Conservation (phyloP, 2,113 vertebrate species). For the Psilopsiagon aurifrons region DNA sequence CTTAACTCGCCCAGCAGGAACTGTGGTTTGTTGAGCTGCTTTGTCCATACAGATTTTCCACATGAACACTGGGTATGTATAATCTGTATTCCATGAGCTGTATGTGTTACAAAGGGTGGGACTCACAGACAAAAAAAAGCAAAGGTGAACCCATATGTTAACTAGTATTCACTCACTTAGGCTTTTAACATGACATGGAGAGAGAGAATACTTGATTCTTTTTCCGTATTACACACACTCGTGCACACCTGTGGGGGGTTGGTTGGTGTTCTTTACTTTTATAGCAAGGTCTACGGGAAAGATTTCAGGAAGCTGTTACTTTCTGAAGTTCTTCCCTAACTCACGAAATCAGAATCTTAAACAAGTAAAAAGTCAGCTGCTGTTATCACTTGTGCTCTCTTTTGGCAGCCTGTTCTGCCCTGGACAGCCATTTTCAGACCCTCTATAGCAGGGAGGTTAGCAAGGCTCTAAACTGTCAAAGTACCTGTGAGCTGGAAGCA, state of each 20-base stretch:
- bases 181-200: neutral
- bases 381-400: neutral
- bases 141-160: neutral
- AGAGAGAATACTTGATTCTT: neutral
- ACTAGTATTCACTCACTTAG: neutral
- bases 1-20: conserved; percentile 16
- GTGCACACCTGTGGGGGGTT: neutral
- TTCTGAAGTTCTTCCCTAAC: neutral
- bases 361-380: neutral
- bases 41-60: neutral
- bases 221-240: neutral
- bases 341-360: neutral
- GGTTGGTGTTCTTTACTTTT: neutral
- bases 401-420: neutral
- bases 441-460: neutral
- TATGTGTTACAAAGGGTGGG: neutral
- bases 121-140: neutral
- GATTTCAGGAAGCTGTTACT: neutral
- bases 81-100: neutral
- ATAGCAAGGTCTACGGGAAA: neutral
- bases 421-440: neutral
- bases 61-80: neutral
- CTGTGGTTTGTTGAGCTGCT: neutral
- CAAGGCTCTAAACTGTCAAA: neutral
- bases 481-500: neutral